phyloP scores from a whole-genome alignment of 2,888 invertebrate species.

The Chouioia cunea region DNA sequence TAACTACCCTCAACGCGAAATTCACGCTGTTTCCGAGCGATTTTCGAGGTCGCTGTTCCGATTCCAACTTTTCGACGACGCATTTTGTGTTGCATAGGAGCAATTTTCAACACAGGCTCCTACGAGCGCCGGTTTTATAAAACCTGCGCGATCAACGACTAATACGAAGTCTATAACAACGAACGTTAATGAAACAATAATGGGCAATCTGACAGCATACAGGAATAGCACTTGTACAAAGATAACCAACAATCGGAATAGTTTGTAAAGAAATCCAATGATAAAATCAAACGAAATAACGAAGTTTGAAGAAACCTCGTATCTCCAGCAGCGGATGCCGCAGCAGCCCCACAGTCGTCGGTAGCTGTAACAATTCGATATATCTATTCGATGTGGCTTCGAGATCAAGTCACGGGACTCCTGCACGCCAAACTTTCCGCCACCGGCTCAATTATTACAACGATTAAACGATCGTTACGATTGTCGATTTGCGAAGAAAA shows the following conservation, averaged over 20 bases:
- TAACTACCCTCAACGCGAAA: slow-evolving; percentile 30
- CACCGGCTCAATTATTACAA: no score
- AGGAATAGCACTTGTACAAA: not conserved
- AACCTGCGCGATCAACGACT: slow-evolving; percentile 13
- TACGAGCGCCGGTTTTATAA: slow-evolving; percentile 27
- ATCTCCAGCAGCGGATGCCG: not conserved
- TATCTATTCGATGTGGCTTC: not conserved
- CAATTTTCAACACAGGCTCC: slow-evolving; percentile 1
- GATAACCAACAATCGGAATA: not conserved
- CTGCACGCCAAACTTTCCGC: slow-evolving; percentile 2
- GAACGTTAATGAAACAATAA: no score
- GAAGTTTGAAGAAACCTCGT: slow-evolving; percentile 18
- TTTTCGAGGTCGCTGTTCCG: slow-evolving; percentile 49
- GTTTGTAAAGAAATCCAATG: slow-evolving; percentile 23
- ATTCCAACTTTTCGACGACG: slow-evolving; percentile 60
- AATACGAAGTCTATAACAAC: no score
- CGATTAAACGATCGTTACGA: no score
- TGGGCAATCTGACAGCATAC: no score
- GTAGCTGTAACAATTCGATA: not conserved
- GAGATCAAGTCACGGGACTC: not conserved
- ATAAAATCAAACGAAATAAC: slow-evolving; percentile 1
- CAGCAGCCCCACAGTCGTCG: not conserved
- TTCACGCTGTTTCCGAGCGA: not conserved
- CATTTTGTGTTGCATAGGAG: slow-evolving; percentile 53
- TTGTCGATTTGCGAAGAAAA: no score